Evolutionary conservation across 2,797 vertebrate species (phyloP), one percentile per base, ranked within the genome.

Genomic region (Sarcoramphus papa): DNA sequence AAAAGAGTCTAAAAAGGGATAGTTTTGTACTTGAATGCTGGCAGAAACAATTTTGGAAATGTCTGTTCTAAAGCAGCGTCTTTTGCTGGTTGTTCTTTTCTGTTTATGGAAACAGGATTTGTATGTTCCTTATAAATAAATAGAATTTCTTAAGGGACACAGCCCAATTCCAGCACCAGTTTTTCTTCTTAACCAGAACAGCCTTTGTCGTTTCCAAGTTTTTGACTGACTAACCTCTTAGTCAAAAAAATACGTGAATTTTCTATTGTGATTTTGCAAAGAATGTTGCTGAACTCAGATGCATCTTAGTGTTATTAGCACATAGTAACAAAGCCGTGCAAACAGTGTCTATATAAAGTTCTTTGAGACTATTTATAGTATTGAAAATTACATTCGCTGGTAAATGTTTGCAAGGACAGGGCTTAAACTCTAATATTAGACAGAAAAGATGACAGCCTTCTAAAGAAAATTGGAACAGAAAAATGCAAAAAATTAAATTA

Each of bases 91-190:
- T 50, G 33, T 88, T 91, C 72, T 80, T 91, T 89, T 91, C 53
- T 95, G 76, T 88, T 95, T 93, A 75, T 93, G 77, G 85, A 95
- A 92, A 69, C 63, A 93, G 35, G 70, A 79, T 92, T 96, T 94
- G 18, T 88, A 59, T 84, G 60, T 88, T 92, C 79, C 27, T 81
- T 93, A 50, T 90, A 94, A 95, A 68, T 92, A 95, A 92, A 78
- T 53, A 94, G 90, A 70, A 76, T 92, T 92, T 95, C 54, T 88
- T 72, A 73, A 86, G 63, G 93, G 65, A 94, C 88, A n/a, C 40
- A 73, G 13, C 50, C 33, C 5, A 41, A 28, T 93, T 94, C 43
- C 59, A 84, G 65, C 50, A 59, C 27, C 47, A 54, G 3, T 73
- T 91, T 95, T 92, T 81, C 82, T 90, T 90, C 82, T 62, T 72